Conservation (phyloP, 2,113 vertebrate genomes). For the Mastomys natalensis region DNA sequence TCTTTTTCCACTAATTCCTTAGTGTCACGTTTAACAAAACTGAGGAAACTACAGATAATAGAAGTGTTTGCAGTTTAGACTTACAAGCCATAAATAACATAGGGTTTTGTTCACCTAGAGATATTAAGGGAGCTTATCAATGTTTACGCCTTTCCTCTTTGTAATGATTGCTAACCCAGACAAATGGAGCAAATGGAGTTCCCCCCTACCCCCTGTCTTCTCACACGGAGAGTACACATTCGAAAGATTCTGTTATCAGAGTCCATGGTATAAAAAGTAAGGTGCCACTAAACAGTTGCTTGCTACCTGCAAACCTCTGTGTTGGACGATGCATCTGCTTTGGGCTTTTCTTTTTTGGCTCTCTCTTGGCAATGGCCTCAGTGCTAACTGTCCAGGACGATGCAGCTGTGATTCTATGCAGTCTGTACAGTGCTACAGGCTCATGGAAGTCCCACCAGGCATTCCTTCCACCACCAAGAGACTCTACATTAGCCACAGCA, state of each 20-base stretch:
- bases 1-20: slow-evolving; percentile 85
- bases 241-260: slow-evolving; percentile 86
- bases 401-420: slow-evolving; percentile 87
- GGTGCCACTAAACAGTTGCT: slow-evolving; percentile 55
- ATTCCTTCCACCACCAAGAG: slow-evolving; percentile 85
- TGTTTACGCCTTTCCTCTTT: slow-evolving; percentile 87
- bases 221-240: slow-evolving; percentile 84
- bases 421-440: slow-evolving; percentile 88
- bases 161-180: slow-evolving; percentile 86
- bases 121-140: slow-evolving; percentile 87
- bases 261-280: slow-evolving; percentile 85
- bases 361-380: slow-evolving; percentile 63
- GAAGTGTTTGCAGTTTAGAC: slow-evolving; percentile 87
- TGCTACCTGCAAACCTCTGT: neutral
- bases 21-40: slow-evolving; percentile 87
- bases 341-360: slow-evolving; percentile 75
- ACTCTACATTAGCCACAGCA: slow-evolving; percentile 90
- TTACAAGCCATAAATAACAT: slow-evolving; percentile 90
- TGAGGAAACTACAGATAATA: slow-evolving; percentile 88
- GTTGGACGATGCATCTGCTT: slow-evolving; percentile 85
- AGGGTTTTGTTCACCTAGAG: slow-evolving; percentile 87
- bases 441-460: slow-evolving; percentile 82
- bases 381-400: slow-evolving; percentile 85
- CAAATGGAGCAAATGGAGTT: slow-evolving; percentile 75
- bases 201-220: slow-evolving; percentile 84